A percentile compares a stretch with the other conserved stretches of the same genome.
phyloP scores from a whole-genome alignment of 2,888 invertebrate species.

The Coelogynopora nodosa region DNA sequence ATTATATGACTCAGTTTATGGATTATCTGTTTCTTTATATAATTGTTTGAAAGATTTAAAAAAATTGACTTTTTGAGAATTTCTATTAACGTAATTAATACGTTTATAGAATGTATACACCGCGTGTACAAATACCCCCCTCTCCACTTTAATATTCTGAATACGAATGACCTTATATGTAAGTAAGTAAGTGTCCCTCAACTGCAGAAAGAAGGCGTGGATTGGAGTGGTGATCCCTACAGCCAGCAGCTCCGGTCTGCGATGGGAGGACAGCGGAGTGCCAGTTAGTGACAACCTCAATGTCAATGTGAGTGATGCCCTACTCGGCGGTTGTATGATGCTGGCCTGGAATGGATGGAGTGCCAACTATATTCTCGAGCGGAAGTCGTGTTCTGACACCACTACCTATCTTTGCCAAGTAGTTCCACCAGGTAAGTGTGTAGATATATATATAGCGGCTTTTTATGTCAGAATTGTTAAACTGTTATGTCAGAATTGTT shows the following conservation, averaged over 20 bases:
- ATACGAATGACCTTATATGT: neutral
- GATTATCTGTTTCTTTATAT: no score
- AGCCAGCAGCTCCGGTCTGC: neutral
- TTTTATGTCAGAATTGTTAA: no score
- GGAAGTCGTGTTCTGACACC: neutral
- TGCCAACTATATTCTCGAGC: neutral
- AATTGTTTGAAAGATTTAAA: no score
- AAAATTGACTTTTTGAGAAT: no score
- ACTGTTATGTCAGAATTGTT: no score
- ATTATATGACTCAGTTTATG: no score
- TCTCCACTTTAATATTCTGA: no score
- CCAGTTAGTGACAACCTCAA: neutral
- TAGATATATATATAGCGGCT: neutral
- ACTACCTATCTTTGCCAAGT: neutral
- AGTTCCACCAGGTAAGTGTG: neutral
- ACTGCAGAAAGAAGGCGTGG: neutral
- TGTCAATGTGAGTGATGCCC: neutral
- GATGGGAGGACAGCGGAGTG: neutral
- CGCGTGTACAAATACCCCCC: no score
- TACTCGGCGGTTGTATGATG: neutral
- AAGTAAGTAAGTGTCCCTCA: neutral
- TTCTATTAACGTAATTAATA: neutral
- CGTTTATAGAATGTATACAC: no score
- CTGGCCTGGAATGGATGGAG: neutral
- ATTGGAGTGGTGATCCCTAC: neutral